Percentiles rank a stretch among this genome's conserved stretches.
Conservation (phyloP, 2,888 invertebrate species). For the Frankliniella intonsa region DNA sequence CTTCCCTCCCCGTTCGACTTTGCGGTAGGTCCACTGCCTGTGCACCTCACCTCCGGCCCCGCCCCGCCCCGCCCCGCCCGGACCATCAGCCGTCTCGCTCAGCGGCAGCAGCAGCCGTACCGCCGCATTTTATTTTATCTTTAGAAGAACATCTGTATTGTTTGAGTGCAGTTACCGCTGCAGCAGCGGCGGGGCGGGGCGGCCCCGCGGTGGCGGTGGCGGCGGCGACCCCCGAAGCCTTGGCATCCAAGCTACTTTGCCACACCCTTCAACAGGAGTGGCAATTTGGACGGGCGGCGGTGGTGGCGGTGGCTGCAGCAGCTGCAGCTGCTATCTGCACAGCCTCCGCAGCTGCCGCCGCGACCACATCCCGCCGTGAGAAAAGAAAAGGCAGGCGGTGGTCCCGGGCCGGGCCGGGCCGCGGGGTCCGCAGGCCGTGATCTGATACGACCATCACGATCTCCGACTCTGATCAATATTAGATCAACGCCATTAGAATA, state of each 20-base stretch:
- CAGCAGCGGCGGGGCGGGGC: background rate
- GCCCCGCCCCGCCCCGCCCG: background rate
- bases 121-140: background rate
- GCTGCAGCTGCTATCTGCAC: too few species aligned
- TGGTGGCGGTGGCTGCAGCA: too few species aligned
- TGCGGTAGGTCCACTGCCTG: background rate
- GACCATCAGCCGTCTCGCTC: too few species aligned
- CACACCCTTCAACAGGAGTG: background rate
- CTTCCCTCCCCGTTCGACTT: background rate
- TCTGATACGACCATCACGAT: background rate
- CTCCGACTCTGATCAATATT: background rate
- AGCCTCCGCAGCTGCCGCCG: too few species aligned
- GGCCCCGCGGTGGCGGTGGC: too few species aligned
- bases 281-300: background rate
- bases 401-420: background rate
- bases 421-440: background rate
- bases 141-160: conserved; percentile 1
- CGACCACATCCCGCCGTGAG: too few species aligned
- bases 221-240: background rate
- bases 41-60: background rate
- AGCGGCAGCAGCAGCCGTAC: background rate
- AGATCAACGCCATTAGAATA: background rate
- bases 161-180: background rate
- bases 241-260: background rate
- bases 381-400: too few species aligned